Evolutionary conservation across 2,797 vertebrate genomes (phyloP), one percentile per base, ranked within the genome.

Genomic region (Nyctalus aviator): DNA sequence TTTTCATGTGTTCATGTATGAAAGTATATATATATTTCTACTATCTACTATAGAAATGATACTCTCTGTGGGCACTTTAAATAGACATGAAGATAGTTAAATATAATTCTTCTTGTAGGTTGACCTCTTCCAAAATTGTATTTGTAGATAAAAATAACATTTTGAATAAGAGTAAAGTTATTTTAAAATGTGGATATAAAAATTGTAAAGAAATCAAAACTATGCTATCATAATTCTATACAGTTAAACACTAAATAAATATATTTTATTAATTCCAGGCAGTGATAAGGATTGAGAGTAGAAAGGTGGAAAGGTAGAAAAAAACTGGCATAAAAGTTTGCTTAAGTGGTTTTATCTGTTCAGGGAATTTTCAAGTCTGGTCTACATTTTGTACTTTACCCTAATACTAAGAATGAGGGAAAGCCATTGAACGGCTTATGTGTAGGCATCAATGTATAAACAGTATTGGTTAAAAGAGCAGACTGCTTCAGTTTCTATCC

Each of bases 21-120:
- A 84, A 84, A 82, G 13, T 37, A 71, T 5, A 46, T 88, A 41
- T 17, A 59, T 84, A n/a, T 62, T 88, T 90, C 68, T 90, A 78
- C 62, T 27, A 87, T 64, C 27, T 78, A 13, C 10, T 57, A 53
- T 44, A 83, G 18, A 32, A 82, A 82, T 20, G 4, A 4, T 13
- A 82, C 48, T 57, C 48, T 57, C 3, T 64, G 9, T 73, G 23
- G 11, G 3, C 2, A 84, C 3, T 93, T 86, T 71, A 7, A 17
- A 15, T 83, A 5, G 59, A 17, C 83, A 53, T 78, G 84, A 89
- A 1, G 41, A 68, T 37, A 79, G 14, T 59, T 62, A 66, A 73
- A 68, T 91, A 46, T 21, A 59, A 4, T 73, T 41, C 48, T 50
- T 82, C 35, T 64, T 76, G 0, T n/a, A 71, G 3, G 0, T 25